Percentiles rank a stretch among this genome's conserved stretches.
phyloP scores from a whole-genome alignment of 1,140 invertebrate genomes.

The Melanaphis sacchari region DNA sequence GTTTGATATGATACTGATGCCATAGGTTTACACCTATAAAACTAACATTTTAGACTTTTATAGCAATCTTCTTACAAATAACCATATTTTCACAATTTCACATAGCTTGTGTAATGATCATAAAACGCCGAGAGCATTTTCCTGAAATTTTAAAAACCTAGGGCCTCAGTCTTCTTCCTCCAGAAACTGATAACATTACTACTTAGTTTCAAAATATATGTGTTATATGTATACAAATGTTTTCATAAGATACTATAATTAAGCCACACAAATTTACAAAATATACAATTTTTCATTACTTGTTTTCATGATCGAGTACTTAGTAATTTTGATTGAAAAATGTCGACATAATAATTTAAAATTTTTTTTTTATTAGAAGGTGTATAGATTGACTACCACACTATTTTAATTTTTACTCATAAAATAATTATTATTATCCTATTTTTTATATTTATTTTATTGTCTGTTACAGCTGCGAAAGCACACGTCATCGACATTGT shows the following conservation, averaged over 20 bases:
- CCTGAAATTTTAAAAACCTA: background rate
- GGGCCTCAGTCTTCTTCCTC: no score
- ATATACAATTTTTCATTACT: background rate
- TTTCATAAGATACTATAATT: background rate
- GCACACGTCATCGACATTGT: slow-evolving; percentile 89
- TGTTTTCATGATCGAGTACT: background rate
- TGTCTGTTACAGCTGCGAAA: slow-evolving; percentile 84
- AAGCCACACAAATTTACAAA: background rate
- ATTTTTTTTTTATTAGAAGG: background rate
- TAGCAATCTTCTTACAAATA: background rate
- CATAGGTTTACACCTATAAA: background rate
- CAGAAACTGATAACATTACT: background rate
- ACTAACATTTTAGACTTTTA: background rate
- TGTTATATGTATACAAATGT: no score
- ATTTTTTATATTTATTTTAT: background rate
- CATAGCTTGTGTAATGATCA: background rate
- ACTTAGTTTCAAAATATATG: no score
- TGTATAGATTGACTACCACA: background rate
- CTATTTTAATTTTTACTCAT: background rate
- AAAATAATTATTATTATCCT: background rate
- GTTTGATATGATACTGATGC: background rate
- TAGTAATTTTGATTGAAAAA: background rate
- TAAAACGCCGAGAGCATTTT: background rate
- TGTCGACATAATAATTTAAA: background rate
- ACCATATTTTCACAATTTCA: background rate